phyloP scores from a whole-genome alignment of 2,888 invertebrate species.

The Rhynchonema sp. region DNA sequence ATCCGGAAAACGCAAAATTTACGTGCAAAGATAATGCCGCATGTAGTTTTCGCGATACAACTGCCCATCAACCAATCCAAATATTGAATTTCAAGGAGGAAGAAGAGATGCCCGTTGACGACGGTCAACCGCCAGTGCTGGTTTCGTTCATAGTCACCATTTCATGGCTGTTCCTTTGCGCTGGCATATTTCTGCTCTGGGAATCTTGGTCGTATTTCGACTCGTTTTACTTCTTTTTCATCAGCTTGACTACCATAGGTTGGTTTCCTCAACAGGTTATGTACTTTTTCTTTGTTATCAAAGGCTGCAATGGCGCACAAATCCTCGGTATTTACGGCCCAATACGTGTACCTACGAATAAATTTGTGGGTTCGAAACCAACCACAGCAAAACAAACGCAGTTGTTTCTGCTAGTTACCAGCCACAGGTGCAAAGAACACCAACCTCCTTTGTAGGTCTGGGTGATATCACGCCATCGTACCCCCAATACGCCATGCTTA shows the following conservation, averaged over 20 bases:
- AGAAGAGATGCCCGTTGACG: no score
- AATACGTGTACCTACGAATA: no score
- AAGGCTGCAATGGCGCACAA: no score
- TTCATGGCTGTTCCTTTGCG: neutral
- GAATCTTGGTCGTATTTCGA: neutral
- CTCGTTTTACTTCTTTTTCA: neutral
- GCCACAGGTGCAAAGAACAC: neutral
- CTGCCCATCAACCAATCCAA: no score
- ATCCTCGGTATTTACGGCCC: no score
- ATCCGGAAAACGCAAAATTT: no score
- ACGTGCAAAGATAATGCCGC: no score
- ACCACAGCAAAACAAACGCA: no score
- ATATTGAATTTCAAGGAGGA: neutral
- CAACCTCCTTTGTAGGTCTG: slow-evolving; percentile 5
- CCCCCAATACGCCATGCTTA: slow-evolving; percentile 7
- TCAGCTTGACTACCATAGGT: neutral
- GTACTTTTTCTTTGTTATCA: no score
- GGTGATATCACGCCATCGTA: slow-evolving; percentile 7
- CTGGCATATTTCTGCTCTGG: neutral
- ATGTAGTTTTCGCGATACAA: no score
- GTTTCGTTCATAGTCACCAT: neutral
- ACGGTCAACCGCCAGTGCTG: neutral
- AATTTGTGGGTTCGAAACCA: no score
- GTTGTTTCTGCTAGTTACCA: neutral
- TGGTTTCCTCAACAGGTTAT: neutral